Conservation (phyloP, 2,113 vertebrate species). For the Pseudolaguvia tuberculata region DNA sequence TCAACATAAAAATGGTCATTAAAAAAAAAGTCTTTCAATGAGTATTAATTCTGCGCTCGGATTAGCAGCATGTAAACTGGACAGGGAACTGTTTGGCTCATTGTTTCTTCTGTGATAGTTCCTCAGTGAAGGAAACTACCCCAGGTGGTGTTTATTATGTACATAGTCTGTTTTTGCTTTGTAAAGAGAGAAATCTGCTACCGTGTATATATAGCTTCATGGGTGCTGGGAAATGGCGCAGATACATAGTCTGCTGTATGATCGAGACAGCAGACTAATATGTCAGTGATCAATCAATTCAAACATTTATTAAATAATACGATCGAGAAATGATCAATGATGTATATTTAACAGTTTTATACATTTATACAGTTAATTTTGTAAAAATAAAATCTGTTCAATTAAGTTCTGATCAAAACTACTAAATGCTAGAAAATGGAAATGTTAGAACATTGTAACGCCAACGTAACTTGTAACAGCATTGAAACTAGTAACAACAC, state of each 20-base stretch:
- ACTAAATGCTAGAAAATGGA: no score
- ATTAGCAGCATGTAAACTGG: slow-evolving; percentile 15
- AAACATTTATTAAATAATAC: no score
- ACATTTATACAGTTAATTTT: no score
- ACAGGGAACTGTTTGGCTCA: background rate
- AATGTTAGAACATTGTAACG: no score
- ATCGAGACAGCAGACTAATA: background rate
- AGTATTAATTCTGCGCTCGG: background rate
- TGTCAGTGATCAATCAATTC: background rate
- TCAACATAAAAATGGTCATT: background rate
- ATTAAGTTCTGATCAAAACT: no score
- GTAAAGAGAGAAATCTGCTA: background rate
- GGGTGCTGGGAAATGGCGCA: background rate
- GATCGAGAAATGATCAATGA: no score
- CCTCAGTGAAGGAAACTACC: background rate
- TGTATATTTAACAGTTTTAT: no score
- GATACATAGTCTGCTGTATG: background rate
- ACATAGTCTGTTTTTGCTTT: slow-evolving; percentile 19
- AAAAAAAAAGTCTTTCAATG: background rate
- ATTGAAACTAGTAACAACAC: no score
- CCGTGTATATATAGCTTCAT: background rate
- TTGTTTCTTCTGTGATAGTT: background rate
- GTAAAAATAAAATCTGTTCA: no score
- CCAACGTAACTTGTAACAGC: no score
- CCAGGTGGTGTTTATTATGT: background rate